Percentiles rank a stretch among this genome's conserved stretches.
Evolutionary conservation across 2,888 invertebrate species (phyloP).

Genomic region (Hybos culiciformis): DNA sequence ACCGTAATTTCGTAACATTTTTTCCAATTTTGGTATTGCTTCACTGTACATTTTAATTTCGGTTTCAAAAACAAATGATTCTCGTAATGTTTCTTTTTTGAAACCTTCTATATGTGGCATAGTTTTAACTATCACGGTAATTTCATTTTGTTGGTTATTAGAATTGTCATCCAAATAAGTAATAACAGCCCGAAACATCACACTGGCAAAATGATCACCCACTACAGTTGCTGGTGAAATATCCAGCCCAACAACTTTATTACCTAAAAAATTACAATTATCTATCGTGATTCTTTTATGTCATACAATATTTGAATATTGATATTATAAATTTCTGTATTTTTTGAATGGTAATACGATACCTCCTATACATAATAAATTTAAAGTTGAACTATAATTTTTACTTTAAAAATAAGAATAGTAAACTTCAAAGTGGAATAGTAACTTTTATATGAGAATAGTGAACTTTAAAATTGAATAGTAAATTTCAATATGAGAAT

Average conservation of each 20-base stretch:
- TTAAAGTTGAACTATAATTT: too few species aligned
- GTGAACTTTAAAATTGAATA: too few species aligned
- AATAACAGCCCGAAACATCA: constrained; percentile 17
- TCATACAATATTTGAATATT: too few species aligned
- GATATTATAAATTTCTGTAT: too few species aligned
- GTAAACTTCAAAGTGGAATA: too few species aligned
- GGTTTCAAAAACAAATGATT: constrained; percentile 19
- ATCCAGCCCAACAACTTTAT: constrained; percentile 9
- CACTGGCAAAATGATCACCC: constrained; percentile 20
- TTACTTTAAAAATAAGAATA: too few species aligned
- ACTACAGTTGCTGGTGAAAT: constrained; percentile 15
- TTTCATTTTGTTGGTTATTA: not conserved
- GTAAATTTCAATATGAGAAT: too few species aligned
- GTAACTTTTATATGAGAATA: too few species aligned
- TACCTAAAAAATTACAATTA: not conserved
- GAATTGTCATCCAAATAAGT: constrained; percentile 8
- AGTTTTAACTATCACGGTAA: constrained; percentile 23
- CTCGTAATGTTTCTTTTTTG: constrained; percentile 20
- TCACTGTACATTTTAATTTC: constrained; percentile 25
- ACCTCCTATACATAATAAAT: too few species aligned
- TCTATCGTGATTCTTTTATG: too few species aligned
- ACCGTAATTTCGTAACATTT: constrained; percentile 17
- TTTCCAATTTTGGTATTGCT: constrained; percentile 22
- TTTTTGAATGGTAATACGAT: too few species aligned
- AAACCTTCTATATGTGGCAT: constrained; percentile 21